Evolutionary conservation across 2,888 invertebrate genomes (phyloP), one percentile per base, ranked within the genome.

Genomic region (Diadromus collaris): DNA sequence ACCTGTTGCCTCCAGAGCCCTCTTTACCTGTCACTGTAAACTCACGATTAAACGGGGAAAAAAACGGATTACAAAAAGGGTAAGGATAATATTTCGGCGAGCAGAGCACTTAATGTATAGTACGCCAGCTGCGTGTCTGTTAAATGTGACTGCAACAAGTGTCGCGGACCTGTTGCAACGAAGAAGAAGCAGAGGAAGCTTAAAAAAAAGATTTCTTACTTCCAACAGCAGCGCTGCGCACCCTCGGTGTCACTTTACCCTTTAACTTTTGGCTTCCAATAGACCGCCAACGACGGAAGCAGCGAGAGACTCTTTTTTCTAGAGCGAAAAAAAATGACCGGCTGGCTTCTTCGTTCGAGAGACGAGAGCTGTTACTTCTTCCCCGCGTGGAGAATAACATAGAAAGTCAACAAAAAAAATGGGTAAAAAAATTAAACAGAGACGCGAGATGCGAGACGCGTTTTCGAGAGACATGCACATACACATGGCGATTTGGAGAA

Each of bases 401-500:
- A 9, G 56, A 56, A 76, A 70, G 77, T 46, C 76, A 69, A 73
- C 51, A 61, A 54, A 67, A 61, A 61, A 76, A 32, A 70, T 61
- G 70, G 72, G 68, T 38, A 70, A 61, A 56, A 60, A 75, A 71
- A 68, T 64, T 54, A 73, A 72, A 78, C n/a, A 44, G 41, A 54
- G 75, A 72, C 56, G 54, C 44, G 73, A 54, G 75, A 72, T 48
- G 54, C 44, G 73, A 73, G 77, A 64, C 61, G 60, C 46, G 24
- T 76, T 72, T 72, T 76, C 34, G 63, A 75, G 38, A 71, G 69
- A 79, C 79, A 51, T 83, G 86, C 88, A 88, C 86, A 51, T 83
- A 86, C 88, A 88, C 86, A 87, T 88, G 88, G 88, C 87, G 86
- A 86, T 80, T 88, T 84, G 71, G 85, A 85, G 83, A 85, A 86